Conservation (phyloP, 2,797 vertebrate species). For the Geotria australis region DNA sequence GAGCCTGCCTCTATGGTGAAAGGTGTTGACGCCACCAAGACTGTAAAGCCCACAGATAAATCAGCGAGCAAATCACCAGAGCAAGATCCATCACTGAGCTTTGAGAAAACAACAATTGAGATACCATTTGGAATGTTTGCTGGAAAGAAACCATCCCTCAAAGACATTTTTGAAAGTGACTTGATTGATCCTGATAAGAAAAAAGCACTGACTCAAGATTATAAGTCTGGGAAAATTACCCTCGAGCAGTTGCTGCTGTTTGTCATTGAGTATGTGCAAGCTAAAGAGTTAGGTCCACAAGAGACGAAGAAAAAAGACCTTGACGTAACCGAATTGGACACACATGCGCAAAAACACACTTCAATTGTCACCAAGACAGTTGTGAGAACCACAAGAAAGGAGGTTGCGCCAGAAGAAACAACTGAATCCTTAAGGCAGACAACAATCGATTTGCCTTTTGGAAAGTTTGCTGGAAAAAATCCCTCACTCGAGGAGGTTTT, state of each 20-base stretch:
- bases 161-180: not conserved
- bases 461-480: not conserved
- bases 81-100: too few species aligned
- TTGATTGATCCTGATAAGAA: not conserved
- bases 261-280: not conserved
- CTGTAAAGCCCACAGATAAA: too few species aligned
- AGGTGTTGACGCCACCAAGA: too few species aligned
- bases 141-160: not conserved
- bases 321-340: too few species aligned
- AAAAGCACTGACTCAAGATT: not conserved
- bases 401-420: too few species aligned
- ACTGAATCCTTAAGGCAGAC: not conserved
- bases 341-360: too few species aligned
- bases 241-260: not conserved
- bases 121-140: not conserved
- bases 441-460: not conserved
- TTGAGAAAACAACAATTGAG: not conserved
- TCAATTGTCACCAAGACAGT: too few species aligned
- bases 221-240: not conserved
- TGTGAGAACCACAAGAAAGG: too few species aligned
- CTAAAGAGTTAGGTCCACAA: not conserved
- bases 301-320: too few species aligned
- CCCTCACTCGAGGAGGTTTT: not conserved
- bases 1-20: too few species aligned
- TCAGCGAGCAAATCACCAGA: too few species aligned